A percentile compares a stretch with the other conserved stretches of the same genome.
These are phyloP conservation scores for Acleris holmiana DNA, from an alignment of 2,888 invertebrate genomes.

Conservation along the genomic window DNA sequence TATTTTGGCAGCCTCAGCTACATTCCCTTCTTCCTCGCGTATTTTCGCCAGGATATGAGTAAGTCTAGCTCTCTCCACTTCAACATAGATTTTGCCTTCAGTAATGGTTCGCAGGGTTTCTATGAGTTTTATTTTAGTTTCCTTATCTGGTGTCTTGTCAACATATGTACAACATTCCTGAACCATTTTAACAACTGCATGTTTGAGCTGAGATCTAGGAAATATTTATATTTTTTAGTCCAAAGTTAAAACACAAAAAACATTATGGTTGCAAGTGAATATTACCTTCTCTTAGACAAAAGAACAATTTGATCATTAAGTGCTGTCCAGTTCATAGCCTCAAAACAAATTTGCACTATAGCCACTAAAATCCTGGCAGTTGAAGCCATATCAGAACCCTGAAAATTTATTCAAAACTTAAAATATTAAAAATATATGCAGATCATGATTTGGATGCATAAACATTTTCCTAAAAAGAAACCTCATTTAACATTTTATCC, in stretches of 20 bases:
- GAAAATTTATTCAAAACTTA: constrained; percentile 40
- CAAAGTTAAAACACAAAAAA: neutral
- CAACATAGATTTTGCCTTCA: constrained; percentile 99
- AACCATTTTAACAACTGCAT: constrained; percentile 98
- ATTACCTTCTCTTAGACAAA: constrained; percentile 93
- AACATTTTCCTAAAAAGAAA: too few relatives aligned
- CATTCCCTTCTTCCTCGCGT: constrained; percentile 92
- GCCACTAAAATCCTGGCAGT: constrained; percentile 96
- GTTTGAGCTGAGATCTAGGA: constrained; percentile 94
- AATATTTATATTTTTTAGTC: constrained; percentile 4
- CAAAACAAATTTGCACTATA: constrained; percentile 95
- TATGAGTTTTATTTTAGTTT: constrained; percentile 96
- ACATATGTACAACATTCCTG: constrained; percentile 97
- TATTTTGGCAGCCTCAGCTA: constrained; percentile 95
- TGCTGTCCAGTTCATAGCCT: constrained; percentile 95
- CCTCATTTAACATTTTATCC: too few relatives aligned
- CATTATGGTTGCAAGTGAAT: neutral
- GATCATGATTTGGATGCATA: too few relatives aligned
- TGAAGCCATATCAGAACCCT: constrained; percentile 97
- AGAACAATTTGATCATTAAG: constrained; percentile 96
- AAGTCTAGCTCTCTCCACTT: constrained; percentile 98
- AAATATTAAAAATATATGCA: too few relatives aligned
- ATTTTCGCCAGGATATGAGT: constrained; percentile 95
- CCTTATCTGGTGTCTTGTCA: constrained; percentile 95
- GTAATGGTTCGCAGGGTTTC: constrained; percentile 97